Conservation (phyloP, 2,888 invertebrate species). For the Lepetodrilus schrolli region DNA sequence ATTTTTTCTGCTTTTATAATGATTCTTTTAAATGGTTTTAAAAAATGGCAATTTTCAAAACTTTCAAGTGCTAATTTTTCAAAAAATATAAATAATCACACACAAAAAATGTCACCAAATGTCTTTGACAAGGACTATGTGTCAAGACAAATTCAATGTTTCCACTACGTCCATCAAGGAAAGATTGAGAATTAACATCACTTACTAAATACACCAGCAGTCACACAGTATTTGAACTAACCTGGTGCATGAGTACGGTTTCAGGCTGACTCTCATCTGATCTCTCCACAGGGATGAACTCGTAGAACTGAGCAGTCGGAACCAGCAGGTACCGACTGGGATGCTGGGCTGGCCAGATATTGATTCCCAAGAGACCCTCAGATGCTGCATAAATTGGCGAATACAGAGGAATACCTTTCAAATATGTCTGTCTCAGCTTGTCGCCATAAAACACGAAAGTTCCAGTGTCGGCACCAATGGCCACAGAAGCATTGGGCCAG, state of each 20-base stretch:
- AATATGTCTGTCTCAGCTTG: slow-evolving; percentile 55
- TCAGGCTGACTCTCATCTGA: slow-evolving; percentile 65
- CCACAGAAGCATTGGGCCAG: slow-evolving; percentile 66
- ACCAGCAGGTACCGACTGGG: slow-evolving; percentile 67
- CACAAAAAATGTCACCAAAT: too few relatives aligned
- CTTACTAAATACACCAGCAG: too few relatives aligned
- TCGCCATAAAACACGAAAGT: slow-evolving; percentile 66
- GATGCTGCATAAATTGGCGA: slow-evolving; percentile 73
- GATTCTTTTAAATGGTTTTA: too few relatives aligned
- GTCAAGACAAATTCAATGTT: too few relatives aligned
- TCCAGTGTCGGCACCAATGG: slow-evolving; percentile 67
- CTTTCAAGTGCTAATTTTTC: too few relatives aligned
- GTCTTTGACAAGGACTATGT: too few relatives aligned
- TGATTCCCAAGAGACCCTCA: slow-evolving; percentile 69
- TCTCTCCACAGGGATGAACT: slow-evolving; percentile 68
- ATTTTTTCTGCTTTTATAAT: too few relatives aligned
- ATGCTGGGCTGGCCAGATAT: slow-evolving; percentile 61
- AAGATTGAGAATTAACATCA: too few relatives aligned
- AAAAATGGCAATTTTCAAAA: too few relatives aligned
- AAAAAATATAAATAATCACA: too few relatives aligned
- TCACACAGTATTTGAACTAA: too few relatives aligned
- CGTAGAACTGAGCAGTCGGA: slow-evolving; percentile 70
- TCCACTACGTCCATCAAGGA: too few relatives aligned
- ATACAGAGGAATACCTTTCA: slow-evolving; percentile 64
- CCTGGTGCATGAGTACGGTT: slow-evolving; percentile 69